Evolutionary conservation across 1,140 invertebrate genomes (phyloP), one percentile per base, ranked within the genome.

Genomic region (Saccostrea echinata): DNA sequence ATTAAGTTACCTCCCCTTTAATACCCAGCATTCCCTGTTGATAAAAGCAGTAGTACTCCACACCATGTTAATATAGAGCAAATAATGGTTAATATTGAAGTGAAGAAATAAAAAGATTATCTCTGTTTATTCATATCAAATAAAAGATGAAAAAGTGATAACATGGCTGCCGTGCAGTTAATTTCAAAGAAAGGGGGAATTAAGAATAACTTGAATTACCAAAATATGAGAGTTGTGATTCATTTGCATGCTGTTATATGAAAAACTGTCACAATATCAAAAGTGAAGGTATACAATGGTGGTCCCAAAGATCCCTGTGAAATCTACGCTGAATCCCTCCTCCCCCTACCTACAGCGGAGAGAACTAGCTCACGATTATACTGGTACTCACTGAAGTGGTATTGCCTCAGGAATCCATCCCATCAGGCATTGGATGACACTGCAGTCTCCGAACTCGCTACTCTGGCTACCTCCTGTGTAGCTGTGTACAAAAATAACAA

Each of bases 351-450:
- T 71, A 71, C 27, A 30, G 30, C 24, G 24, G 27, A 61, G 55
- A 8, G 30, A 71, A 27, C 27, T 30, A 13, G 68, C 27, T 16
- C n/a, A n/a, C n/a, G n/a, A n/a, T n/a, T 3, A 24, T 27, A 18
- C 12, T 24, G 9, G 3, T 71, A 93, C 94, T 93, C 91, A 95
- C 94, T 94, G 92, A 21, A 95, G 85, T 3, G 94, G 94, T n/a
- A 95, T 94, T 33, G 93, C 90, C 84, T 95, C 94, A 27, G 95
- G 95, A 21, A 95, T 86, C 94, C 94, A 95, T 35, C 95, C 94
- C 13, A 94, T 95, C 84, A 95, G 89, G 86, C 92, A 93, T 24
- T 94, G 94, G 27, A 95, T 91, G n/a, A 94, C 89, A 87, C 92
- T 94, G 55, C 93, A 93, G 87, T 95, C 95, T 18, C 94, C 94